These are phyloP conservation scores for Onchidella celtica DNA, from an alignment of 2,888 invertebrate genomes.

Conservation along the genomic window DNA sequence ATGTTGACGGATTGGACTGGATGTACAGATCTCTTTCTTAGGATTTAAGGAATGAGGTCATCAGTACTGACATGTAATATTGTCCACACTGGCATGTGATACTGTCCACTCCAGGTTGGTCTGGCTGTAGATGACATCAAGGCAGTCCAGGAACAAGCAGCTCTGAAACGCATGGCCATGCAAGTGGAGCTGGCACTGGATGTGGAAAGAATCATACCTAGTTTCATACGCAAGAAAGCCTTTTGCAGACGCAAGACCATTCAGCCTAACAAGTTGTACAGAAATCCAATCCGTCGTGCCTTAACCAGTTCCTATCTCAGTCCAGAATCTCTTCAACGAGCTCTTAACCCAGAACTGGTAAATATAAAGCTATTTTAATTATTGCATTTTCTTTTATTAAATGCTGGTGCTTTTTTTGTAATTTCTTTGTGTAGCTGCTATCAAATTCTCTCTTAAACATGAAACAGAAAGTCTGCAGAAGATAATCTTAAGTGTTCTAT, in stretches of 20 bases:
- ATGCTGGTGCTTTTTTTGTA: not conserved
- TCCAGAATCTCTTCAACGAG: slow-evolving; percentile 68
- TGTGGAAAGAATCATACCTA: slow-evolving; percentile 80
- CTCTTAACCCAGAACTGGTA: slow-evolving; percentile 77
- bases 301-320: slow-evolving; percentile 64
- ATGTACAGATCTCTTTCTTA: no score
- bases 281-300: slow-evolving; percentile 57
- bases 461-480: no score
- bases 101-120: slow-evolving; percentile 78
- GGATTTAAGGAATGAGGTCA: no score
- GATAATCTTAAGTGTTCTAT: no score
- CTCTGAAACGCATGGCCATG: slow-evolving; percentile 80
- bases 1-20: no score
- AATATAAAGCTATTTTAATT: slow-evolving; percentile 43
- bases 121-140: slow-evolving; percentile 83
- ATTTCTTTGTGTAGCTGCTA: no score
- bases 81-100: no score
- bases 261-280: slow-evolving; percentile 73
- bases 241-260: slow-evolving; percentile 71
- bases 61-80: no score
- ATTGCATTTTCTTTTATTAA: not conserved
- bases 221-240: slow-evolving; percentile 76
- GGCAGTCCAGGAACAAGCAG: slow-evolving; percentile 82
- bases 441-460: no score
- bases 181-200: slow-evolving; percentile 81